Base-by-base conservation (phyloP, 2,113 vertebrate species). In the Entomyzon cyanotis region DNA sequence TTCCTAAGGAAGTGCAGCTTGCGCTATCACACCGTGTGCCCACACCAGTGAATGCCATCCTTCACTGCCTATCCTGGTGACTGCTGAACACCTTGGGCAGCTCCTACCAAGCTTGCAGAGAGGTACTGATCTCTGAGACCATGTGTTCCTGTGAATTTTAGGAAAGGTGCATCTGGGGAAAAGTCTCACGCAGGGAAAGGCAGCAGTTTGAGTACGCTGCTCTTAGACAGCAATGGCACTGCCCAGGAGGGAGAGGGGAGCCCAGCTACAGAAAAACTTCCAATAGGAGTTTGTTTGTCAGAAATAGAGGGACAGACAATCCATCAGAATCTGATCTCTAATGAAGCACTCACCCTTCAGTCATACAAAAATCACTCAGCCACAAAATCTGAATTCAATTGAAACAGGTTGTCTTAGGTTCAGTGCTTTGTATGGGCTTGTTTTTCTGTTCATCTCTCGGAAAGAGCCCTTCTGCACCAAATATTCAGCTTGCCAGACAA, bases 21-120 rank as follows among this genome's bases (percentile, higher is more conserved):
- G 1, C 28, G 47, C 25, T 50, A 0, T 50, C 17, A 11, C 46
- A 28, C 10, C 0, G 0, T 55, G n/a, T 76, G 30, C 22, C 33
- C 25, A 5, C 7, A 24, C 28, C 47, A 6, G 20, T 12, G 15
- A 31, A 33, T 7, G 0, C 33, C 33, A 18, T 59, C 47, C 46
- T 75, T 58, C 83, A 8, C 55, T 53, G 46, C 71, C 23, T 35
- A 3, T 46, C 71, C 52, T n/a, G 24, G 37, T 39, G 80, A 24
- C 28, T 64, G 58, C 65, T 90, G 65, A n/a, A 46, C 14, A 31
- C 14, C 11, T 11, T 46, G 73, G 73, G 39, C 28, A 65, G 0
- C 37, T 73, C n/a, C 10, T 52, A 27, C 33, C 14, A n/a, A 65
- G 59, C 33, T 50, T 84, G 50, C 65, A 79, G 17, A 22, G 37